A percentile compares a stretch with the other conserved stretches of the same genome.
These are phyloP conservation scores for Cataglyphis cursor DNA, from an alignment of 2,888 invertebrate species.

Conservation along the genomic window DNA sequence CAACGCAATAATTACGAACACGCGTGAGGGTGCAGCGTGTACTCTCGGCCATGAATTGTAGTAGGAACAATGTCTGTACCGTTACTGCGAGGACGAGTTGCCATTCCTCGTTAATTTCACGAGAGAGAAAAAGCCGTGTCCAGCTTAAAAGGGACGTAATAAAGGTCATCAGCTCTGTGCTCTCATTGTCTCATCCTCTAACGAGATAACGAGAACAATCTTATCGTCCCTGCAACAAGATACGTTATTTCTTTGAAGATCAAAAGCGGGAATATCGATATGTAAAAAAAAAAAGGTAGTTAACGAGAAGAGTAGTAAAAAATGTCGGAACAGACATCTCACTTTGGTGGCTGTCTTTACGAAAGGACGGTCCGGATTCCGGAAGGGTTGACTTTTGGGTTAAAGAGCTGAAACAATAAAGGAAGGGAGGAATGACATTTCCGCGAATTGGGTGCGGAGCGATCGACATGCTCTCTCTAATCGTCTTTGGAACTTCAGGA, in stretches of 20 bases:
- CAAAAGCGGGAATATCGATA: background rate
- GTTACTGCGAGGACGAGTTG: conserved; percentile 47
- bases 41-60: conserved; percentile 55
- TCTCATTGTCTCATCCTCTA: conserved; percentile 57
- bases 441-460: conserved; percentile 27
- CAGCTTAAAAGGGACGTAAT: conserved; percentile 65
- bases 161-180: conserved; percentile 47
- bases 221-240: conserved; percentile 49
- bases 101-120: conserved; percentile 68
- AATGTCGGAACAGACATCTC: background rate
- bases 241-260: background rate
- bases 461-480: conserved; percentile 63
- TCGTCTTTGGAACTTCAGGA: conserved; percentile 69
- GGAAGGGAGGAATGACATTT: background rate
- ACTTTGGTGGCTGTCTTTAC: background rate
- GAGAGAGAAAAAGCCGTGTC: conserved; percentile 58
- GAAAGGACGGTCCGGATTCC: background rate
- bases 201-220: conserved; percentile 68
- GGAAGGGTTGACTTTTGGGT: conserved; percentile 21
- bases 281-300: background rate
- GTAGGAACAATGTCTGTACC: conserved; percentile 63
- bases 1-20: conserved; percentile 69
- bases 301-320: too few species aligned
- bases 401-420: conserved; percentile 36
- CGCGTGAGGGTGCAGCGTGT: conserved; percentile 53